Conservation (phyloP, 2,888 invertebrate species). For the Saturnia pavonia region DNA sequence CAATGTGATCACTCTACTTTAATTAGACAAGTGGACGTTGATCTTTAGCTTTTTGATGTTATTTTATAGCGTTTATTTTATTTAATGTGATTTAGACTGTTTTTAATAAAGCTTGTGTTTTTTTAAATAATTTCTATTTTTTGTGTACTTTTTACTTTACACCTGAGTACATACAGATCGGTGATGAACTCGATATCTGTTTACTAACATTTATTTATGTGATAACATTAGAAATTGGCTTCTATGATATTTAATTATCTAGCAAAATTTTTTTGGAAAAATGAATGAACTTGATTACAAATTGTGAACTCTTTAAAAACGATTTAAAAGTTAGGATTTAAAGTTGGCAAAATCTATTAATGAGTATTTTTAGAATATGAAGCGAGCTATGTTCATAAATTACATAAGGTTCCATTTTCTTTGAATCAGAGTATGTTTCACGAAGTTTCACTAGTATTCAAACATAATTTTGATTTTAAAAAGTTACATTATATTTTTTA, state of each 20-base stretch:
- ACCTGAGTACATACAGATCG: slow-evolving; percentile 49
- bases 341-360: neutral
- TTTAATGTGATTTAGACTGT: slow-evolving; percentile 74
- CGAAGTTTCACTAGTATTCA: neutral
- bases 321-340: neutral
- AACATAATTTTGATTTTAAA: neutral
- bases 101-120: slow-evolving; percentile 81
- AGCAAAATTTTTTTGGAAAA: neutral
- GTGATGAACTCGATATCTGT: slow-evolving; percentile 67
- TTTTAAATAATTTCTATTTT: slow-evolving; percentile 62
- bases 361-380: neutral
- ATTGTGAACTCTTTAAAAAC: neutral
- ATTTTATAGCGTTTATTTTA: slow-evolving; percentile 53
- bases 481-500: neutral
- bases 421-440: neutral
- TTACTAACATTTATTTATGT: slow-evolving; percentile 53
- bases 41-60: slow-evolving; percentile 67
- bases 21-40: slow-evolving; percentile 64
- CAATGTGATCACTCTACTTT: slow-evolving; percentile 75
- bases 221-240: slow-evolving; percentile 21
- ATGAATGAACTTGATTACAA: neutral
- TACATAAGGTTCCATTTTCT: neutral
- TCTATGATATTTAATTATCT: neutral
- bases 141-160: slow-evolving; percentile 55
- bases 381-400: neutral